A percentile compares a stretch with the other conserved stretches of the same genome.
phyloP scores from a whole-genome alignment of 2,113 vertebrate species.

The Naja naja region DNA sequence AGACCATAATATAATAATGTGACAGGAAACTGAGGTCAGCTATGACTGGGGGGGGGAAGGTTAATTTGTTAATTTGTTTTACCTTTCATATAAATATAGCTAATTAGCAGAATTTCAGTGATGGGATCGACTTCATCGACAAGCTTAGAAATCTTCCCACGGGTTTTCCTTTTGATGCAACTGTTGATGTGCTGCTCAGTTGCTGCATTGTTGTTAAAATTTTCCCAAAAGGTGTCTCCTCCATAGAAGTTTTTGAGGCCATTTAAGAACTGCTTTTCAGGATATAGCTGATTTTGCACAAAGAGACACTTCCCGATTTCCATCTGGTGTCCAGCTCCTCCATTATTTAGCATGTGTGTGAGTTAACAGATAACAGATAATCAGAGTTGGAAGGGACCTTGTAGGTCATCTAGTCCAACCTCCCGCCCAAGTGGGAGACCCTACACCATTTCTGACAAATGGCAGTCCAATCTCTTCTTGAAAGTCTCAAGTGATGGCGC shows the following conservation, averaged over 20 bases:
- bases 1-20: background rate
- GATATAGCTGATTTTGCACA: slow-evolving; percentile 55
- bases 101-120: slow-evolving; percentile 73
- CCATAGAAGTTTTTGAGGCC: slow-evolving; percentile 61
- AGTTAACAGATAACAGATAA: too few relatives aligned
- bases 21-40: background rate
- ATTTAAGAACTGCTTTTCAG: slow-evolving; percentile 57
- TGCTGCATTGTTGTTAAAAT: slow-evolving; percentile 67
- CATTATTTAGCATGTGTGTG: slow-evolving; percentile 57
- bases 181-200: slow-evolving; percentile 69
- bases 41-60: background rate
- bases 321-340: slow-evolving; percentile 53
- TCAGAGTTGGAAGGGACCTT: too few relatives aligned
- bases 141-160: slow-evolving; percentile 70
- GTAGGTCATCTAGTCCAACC: too few relatives aligned
- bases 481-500: too few relatives aligned
- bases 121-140: slow-evolving; percentile 61
- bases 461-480: too few relatives aligned
- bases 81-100: slow-evolving; percentile 73
- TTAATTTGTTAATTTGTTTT: slow-evolving; percentile 24
- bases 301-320: slow-evolving; percentile 66
- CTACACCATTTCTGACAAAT: too few relatives aligned
- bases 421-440: too few relatives aligned
- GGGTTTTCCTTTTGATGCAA: slow-evolving; percentile 70
- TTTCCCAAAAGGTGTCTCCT: slow-evolving; percentile 59